Conservation (phyloP, 1,140 invertebrate genomes). For the Drosophila rhopaloa region DNA sequence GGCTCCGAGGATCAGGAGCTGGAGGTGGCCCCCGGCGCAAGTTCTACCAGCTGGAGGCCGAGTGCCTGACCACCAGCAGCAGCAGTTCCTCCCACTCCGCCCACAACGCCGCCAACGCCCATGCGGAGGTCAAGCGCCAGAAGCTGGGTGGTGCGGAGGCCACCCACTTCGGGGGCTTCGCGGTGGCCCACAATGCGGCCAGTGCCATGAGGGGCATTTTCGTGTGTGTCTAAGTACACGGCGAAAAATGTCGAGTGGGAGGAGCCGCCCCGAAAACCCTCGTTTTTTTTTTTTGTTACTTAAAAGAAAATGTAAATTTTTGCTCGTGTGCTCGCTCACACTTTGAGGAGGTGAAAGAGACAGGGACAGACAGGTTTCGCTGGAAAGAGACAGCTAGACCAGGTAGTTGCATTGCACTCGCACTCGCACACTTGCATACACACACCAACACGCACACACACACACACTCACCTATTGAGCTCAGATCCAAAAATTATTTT, state of each 20-base stretch:
- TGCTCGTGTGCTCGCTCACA: slow-evolving; percentile 48
- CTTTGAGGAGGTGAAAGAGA: slow-evolving; percentile 28
- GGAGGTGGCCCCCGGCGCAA: slow-evolving; percentile 61
- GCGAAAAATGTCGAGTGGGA: slow-evolving; percentile 36
- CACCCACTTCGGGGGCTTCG: slow-evolving; percentile 59
- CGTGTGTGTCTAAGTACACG: slow-evolving; percentile 65
- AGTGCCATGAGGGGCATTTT: slow-evolving; percentile 78
- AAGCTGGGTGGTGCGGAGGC: slow-evolving; percentile 53
- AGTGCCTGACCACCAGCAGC: slow-evolving; percentile 46
- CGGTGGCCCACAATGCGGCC: slow-evolving; percentile 64
- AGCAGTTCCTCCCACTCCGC: slow-evolving; percentile 38
- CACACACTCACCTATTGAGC: slow-evolving; percentile 50
- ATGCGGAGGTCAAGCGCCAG: slow-evolving; percentile 66
- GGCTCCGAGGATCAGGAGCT: slow-evolving; percentile 70
- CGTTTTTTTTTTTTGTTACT: slow-evolving; percentile 60
- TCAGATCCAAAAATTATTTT: slow-evolving; percentile 80
- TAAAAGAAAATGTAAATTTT: slow-evolving; percentile 50
- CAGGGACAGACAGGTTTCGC: slow-evolving; percentile 26
- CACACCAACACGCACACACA: slow-evolving; percentile 22
- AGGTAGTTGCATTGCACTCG: slow-evolving; percentile 48
- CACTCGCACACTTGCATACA: slow-evolving; percentile 9
- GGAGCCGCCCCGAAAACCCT: slow-evolving; percentile 42
- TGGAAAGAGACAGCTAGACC: slow-evolving; percentile 46
- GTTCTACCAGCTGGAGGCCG: slow-evolving; percentile 70
- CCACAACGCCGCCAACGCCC: slow-evolving; percentile 2